A percentile compares a stretch with the other conserved stretches of the same genome.
phyloP scores from a whole-genome alignment of 2,113 vertebrate genomes.

The Oenanthe melanoleuca region DNA sequence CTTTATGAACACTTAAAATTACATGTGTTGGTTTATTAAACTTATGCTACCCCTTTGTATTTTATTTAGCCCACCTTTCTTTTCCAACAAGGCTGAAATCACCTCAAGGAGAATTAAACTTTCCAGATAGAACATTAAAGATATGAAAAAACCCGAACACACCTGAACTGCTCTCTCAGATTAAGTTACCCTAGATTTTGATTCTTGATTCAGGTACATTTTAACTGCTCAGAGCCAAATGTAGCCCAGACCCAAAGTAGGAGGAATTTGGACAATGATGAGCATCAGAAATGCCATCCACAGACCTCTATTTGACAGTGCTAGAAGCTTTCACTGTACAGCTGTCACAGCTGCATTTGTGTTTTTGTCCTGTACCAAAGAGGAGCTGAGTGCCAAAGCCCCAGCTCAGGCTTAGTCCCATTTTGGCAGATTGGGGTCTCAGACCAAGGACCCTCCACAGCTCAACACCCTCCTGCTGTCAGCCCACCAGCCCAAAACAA shows the following conservation, averaged over 20 bases:
- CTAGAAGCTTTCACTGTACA: neutral
- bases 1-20: neutral
- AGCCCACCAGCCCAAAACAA: neutral
- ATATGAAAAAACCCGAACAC: fast-evolving
- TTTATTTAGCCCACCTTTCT: neutral
- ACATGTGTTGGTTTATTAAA: neutral
- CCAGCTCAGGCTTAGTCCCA: neutral
- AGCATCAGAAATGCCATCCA: neutral
- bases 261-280: neutral
- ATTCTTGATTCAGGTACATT: neutral
- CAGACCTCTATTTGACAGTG: neutral
- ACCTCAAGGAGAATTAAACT: neutral
- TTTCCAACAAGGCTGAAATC: neutral
- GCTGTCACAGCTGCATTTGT: neutral
- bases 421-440: neutral
- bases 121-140: neutral
- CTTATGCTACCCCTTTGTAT: neutral
- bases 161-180: neutral
- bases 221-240: neutral
- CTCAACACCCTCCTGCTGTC: neutral
- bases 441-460: neutral
- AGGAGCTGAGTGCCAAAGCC: neutral
- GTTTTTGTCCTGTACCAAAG: neutral
- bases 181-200: neutral
- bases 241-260: neutral